Evolutionary conservation across 92 coral and sea anemone genomes (phyloP).

Genomic region (Umimayanthus chanpuru): DNA sequence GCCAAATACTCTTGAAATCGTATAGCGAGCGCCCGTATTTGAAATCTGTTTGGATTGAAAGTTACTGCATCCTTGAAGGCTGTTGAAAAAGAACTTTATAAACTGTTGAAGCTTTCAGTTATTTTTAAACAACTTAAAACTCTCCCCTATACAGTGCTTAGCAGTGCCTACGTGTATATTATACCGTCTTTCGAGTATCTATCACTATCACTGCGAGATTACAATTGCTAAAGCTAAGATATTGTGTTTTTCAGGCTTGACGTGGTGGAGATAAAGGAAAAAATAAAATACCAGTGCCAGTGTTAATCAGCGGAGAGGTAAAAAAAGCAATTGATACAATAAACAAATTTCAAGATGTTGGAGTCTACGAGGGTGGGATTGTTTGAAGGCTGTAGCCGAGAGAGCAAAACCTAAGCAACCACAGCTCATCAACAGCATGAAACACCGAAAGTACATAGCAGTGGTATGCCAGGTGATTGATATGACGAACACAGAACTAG

Average conservation of each 20-base stretch:
- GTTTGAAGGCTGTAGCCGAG: not conserved
- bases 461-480: constrained; percentile 3
- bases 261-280: constrained; percentile 1
- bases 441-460: not conserved
- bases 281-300: not conserved
- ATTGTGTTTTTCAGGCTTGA: not conserved
- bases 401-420: not conserved
- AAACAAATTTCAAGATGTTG: constrained; percentile 5
- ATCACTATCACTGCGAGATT: not conserved
- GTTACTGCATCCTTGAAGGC: not conserved
- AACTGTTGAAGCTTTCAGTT: no score
- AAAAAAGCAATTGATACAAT: not conserved
- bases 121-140: no score
- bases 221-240: not conserved
- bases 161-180: no score
- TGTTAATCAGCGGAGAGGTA: constrained; percentile 1
- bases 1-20: not conserved
- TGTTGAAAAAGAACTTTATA: no score
- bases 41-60: not conserved
- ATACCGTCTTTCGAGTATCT: no score
- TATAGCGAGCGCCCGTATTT: not conserved
- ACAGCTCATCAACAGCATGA: constrained; percentile 10
- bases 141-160: no score
- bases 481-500: constrained; percentile 58
- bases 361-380: constrained; percentile 13